These are phyloP conservation scores for Lepidocolaptes lacrymiger DNA, from an alignment of 2,797 vertebrate genomes.

Conservation along the genomic window DNA sequence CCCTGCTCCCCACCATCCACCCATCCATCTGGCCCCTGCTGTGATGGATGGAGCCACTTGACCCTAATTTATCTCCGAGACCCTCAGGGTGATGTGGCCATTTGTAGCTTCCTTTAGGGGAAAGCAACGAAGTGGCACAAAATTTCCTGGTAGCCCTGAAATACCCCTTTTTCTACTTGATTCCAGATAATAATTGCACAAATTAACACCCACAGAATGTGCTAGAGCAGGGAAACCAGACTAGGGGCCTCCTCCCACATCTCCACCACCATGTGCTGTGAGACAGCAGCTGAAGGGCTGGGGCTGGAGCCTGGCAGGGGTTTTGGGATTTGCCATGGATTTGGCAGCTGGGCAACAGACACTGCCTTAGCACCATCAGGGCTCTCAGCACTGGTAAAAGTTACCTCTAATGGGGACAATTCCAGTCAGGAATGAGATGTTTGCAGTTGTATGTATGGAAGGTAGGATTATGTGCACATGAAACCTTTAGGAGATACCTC, in stretches of 20 bases:
- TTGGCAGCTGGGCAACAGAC: background rate
- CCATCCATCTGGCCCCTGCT: background rate
- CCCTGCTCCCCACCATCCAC: background rate
- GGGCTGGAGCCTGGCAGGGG: background rate
- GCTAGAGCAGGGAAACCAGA: fast-evolving
- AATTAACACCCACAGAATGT: background rate
- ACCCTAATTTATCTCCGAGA: background rate
- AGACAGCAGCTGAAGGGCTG: background rate
- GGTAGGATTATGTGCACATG: background rate
- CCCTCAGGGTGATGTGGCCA: fast-evolving
- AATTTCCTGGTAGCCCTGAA: fast-evolving
- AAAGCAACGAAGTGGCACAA: background rate
- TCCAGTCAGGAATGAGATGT: fast-evolving
- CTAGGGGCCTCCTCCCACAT: background rate
- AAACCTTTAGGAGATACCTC: background rate
- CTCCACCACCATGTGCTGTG: fast-evolving
- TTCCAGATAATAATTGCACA: conserved; percentile 10
- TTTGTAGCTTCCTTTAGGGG: background rate
- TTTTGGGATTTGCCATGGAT: fast-evolving
- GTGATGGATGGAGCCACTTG: fast-evolving
- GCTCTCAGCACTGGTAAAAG: background rate
- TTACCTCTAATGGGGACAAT: background rate
- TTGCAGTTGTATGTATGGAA: fast-evolving
- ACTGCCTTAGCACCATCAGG: fast-evolving
- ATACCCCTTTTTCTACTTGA: conserved; percentile 18